These are phyloP conservation scores for Hydractinia echinata DNA, from an alignment of 30 jellyfish, hydroid and myxozoan species.

Conservation along the genomic window DNA sequence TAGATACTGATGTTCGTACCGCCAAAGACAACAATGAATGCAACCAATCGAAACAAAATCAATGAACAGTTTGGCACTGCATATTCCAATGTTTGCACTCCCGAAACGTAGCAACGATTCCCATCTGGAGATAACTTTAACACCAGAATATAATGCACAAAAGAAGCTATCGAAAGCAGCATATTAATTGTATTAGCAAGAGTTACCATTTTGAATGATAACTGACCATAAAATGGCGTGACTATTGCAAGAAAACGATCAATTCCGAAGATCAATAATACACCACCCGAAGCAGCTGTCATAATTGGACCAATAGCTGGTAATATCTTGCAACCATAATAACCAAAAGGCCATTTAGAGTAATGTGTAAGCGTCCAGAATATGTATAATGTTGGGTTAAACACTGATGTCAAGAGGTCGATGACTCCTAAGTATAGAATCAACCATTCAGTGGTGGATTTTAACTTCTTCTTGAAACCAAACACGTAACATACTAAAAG, in stretches of 20 bases:
- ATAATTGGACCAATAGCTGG: slow-evolving; percentile 46
- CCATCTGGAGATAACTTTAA: neutral
- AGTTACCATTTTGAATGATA: neutral
- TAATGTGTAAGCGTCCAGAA: slow-evolving; percentile 15
- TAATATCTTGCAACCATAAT: slow-evolving; percentile 25
- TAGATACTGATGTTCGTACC: slow-evolving; percentile 23
- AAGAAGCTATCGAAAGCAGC: slow-evolving; percentile 2
- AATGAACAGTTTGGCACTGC: slow-evolving; percentile 29
- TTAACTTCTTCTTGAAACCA: slow-evolving; percentile 11
- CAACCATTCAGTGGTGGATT: slow-evolving; percentile 40
- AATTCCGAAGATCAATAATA: slow-evolving; percentile 24
- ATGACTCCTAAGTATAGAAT: slow-evolving; percentile 37
- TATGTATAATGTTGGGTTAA: slow-evolving; percentile 34
- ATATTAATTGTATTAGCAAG: slow-evolving; percentile 3
- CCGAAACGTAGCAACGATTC: slow-evolving; percentile 11
- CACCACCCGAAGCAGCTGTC: slow-evolving; percentile 31
- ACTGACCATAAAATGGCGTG: slow-evolving; percentile 25
- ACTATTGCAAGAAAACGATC: slow-evolving; percentile 42
- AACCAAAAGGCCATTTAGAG: slow-evolving; percentile 40
- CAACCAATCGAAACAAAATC: slow-evolving; percentile 3
- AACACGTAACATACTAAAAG: slow-evolving; percentile 32
- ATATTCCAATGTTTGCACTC: neutral
- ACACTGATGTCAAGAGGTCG: slow-evolving; percentile 27
- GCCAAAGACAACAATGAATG: slow-evolving; percentile 5
- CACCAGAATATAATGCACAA: slow-evolving; percentile 25